Evolutionary conservation across 2,113 vertebrate species (phyloP).

Genomic region (Miniopterus natalensis): DNA sequence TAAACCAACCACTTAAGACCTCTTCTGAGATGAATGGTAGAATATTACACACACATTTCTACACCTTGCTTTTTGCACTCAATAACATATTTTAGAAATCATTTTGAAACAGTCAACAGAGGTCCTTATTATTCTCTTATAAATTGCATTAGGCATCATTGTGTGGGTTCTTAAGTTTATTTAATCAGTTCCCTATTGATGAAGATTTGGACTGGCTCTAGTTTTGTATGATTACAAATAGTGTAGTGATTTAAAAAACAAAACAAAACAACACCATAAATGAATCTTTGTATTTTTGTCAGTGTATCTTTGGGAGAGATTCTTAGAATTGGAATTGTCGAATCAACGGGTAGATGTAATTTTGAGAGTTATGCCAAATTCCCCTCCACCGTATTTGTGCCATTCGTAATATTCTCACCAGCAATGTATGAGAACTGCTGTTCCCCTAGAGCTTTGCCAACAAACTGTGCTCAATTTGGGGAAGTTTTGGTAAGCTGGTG

Average conservation of each 20-base stretch:
- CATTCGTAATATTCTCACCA: neutral
- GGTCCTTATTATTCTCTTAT: neutral
- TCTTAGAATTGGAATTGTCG: neutral
- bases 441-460: neutral
- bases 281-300: neutral
- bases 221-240: neutral
- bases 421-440: neutral
- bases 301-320: neutral
- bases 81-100: neutral
- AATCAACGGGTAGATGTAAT: neutral
- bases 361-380: slow-evolving; percentile 41
- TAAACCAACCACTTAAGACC: neutral
- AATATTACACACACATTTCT: neutral
- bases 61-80: neutral
- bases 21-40: neutral
- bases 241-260: neutral
- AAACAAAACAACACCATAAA: neutral
- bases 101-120: neutral
- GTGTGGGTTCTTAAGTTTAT: neutral
- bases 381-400: neutral
- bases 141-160: neutral
- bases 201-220: neutral
- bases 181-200: neutral
- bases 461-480: neutral
- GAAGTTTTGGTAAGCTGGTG: neutral